A percentile compares a stretch with the other conserved stretches of the same genome.
Evolutionary conservation across 2,797 vertebrate genomes (phyloP).

Genomic region (Pteropus rufus): DNA sequence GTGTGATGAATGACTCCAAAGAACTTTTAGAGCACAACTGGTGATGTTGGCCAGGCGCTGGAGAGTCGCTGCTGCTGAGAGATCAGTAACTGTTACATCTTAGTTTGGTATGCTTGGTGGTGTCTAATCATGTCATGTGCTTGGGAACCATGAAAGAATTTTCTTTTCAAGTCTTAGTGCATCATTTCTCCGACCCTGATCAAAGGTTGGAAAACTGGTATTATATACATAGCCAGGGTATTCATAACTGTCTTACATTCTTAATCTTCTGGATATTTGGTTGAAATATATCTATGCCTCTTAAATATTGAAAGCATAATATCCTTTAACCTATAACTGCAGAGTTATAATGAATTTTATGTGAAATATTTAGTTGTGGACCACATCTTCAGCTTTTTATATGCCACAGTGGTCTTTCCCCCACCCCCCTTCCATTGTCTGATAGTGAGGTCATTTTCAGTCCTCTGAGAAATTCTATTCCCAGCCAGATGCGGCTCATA

Average conservation of each 20-base stretch:
- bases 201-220: constrained; percentile 75
- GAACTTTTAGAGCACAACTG: not conserved
- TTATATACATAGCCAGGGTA: constrained; percentile 61
- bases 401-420: constrained; percentile 81
- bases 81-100: not conserved
- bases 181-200: constrained; percentile 70
- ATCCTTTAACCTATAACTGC: constrained; percentile 80
- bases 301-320: constrained; percentile 82
- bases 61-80: not conserved
- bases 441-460: constrained; percentile 89
- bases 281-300: constrained; percentile 79
- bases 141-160: constrained; percentile 33
- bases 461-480: constrained; percentile 88
- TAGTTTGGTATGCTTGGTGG: constrained; percentile 2
- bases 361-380: constrained; percentile 79
- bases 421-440: constrained; percentile 83
- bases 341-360: constrained; percentile 82
- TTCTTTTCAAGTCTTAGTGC: constrained; percentile 63
- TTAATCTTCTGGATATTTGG: constrained; percentile 80
- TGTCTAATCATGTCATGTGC: constrained; percentile 27
- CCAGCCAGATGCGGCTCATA: constrained; percentile 89
- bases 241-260: constrained; percentile 74
- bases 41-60: not conserved
- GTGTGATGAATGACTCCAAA: not conserved
- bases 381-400: constrained; percentile 86